phyloP scores from a whole-genome alignment of 2,888 invertebrate species.

The Limnephilus marmoratus region DNA sequence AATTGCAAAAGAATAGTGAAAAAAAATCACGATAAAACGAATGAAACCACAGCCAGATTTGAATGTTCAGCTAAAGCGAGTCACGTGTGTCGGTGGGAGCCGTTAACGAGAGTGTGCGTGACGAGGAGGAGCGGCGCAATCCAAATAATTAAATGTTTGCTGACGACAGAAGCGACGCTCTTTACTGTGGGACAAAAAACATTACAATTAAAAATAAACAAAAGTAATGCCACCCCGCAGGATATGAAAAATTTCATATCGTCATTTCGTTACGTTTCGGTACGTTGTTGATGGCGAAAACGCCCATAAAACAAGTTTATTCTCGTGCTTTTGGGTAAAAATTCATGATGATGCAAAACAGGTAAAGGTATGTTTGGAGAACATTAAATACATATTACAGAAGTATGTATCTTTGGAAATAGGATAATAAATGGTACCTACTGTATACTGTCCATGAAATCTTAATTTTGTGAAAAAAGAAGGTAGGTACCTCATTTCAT shows the following conservation, averaged over 20 bases:
- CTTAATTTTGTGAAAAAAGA: too few relatives aligned
- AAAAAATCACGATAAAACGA: slow-evolving; percentile 1
- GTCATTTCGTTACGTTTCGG: background rate
- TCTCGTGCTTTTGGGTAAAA: background rate
- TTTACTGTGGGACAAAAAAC: slow-evolving; percentile 57
- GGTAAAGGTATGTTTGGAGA: background rate
- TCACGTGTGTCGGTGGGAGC: slow-evolving; percentile 53
- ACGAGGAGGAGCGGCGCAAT: slow-evolving; percentile 25
- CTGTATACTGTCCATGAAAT: too few relatives aligned
- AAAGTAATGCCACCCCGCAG: background rate
- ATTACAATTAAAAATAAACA: slow-evolving; percentile 40
- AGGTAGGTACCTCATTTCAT: background rate
- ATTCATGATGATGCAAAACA: background rate
- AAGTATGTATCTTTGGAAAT: background rate
- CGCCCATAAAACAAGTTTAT: background rate
- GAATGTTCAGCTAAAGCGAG: slow-evolving; percentile 41
- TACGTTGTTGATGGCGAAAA: background rate
- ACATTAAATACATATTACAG: background rate
- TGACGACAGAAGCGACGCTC: slow-evolving; percentile 50
- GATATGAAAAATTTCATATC: background rate
- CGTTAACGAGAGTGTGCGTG: slow-evolving; percentile 13
- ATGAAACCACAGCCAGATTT: slow-evolving; percentile 52
- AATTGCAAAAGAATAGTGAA: background rate
- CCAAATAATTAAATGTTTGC: slow-evolving; percentile 40
- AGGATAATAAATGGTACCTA: background rate